These are phyloP conservation scores for Conops quadrifasciatus DNA, from an alignment of 2,888 invertebrate species.

Conservation along the genomic window DNA sequence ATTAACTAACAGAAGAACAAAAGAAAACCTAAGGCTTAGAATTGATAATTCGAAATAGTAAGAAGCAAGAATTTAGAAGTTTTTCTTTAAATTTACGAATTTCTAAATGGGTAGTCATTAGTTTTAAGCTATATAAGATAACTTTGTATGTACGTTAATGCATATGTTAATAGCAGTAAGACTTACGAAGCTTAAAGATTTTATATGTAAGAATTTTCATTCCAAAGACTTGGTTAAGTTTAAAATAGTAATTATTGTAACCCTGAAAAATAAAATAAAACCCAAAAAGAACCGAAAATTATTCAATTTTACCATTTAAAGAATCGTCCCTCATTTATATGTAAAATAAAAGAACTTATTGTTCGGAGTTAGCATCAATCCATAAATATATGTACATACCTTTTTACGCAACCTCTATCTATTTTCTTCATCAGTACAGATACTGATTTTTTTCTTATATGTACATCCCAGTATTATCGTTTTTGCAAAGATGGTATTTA, in stretches of 20 bases:
- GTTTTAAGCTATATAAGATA: not conserved
- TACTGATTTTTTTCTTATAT: no score
- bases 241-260: not conserved
- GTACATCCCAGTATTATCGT: no score
- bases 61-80: slow-evolving; percentile 1
- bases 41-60: no score
- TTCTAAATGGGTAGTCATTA: slow-evolving; percentile 17
- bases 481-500: no score
- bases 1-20: no score
- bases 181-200: not conserved
- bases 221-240: slow-evolving; percentile 26
- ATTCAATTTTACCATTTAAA: not conserved
- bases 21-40: no score
- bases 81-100: slow-evolving; percentile 7
- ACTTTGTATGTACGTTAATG: slow-evolving; percentile 1
- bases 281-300: not conserved
- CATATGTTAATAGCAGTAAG: not conserved
- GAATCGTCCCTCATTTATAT: no score
- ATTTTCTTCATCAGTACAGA: no score
- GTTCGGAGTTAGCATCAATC: not conserved
- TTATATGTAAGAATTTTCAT: slow-evolving; percentile 15
- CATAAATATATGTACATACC: not conserved
- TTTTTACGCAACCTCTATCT: not conserved
- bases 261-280: slow-evolving; percentile 8
- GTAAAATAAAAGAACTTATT: not conserved